Percentiles rank a stretch among this genome's conserved stretches.
phyloP scores from a whole-genome alignment of 2,113 vertebrate species.

The Isichthys henryi region DNA sequence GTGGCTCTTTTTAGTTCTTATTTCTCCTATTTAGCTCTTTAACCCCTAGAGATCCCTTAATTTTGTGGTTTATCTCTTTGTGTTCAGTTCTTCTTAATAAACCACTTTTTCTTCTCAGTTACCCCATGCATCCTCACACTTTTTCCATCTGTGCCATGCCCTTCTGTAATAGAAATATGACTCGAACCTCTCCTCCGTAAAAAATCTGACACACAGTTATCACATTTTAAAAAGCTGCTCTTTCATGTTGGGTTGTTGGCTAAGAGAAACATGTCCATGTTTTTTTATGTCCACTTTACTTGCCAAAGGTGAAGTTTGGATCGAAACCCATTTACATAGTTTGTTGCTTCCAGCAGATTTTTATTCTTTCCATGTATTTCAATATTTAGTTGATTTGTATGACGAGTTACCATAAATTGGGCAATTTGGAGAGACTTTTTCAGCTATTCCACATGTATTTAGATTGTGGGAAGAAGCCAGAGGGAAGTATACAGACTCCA shows the following conservation, averaged over 20 bases:
- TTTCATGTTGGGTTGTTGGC: not conserved
- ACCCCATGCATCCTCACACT: not conserved
- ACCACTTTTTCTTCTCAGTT: too few species aligned
- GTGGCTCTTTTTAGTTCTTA: not conserved
- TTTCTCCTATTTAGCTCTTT: too few species aligned
- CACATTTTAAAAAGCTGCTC: not conserved
- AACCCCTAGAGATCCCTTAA: too few species aligned
- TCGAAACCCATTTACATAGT: not conserved
- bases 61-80: not conserved
- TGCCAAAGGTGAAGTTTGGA: not conserved
- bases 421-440: not conserved
- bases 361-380: not conserved
- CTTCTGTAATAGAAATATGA: not conserved
- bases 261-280: not conserved
- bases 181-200: too few species aligned
- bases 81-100: not conserved
- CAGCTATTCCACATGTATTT: not conserved
- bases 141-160: not conserved
- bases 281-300: not conserved
- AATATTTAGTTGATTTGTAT: not conserved
- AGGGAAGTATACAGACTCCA: not conserved
- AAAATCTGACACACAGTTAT: not conserved
- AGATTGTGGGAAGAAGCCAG: not conserved
- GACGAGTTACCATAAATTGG: not conserved
- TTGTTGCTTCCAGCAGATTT: not conserved